These are phyloP conservation scores for Mactromeris polynyma DNA, from an alignment of 2,888 invertebrate species.

Conservation along the genomic window DNA sequence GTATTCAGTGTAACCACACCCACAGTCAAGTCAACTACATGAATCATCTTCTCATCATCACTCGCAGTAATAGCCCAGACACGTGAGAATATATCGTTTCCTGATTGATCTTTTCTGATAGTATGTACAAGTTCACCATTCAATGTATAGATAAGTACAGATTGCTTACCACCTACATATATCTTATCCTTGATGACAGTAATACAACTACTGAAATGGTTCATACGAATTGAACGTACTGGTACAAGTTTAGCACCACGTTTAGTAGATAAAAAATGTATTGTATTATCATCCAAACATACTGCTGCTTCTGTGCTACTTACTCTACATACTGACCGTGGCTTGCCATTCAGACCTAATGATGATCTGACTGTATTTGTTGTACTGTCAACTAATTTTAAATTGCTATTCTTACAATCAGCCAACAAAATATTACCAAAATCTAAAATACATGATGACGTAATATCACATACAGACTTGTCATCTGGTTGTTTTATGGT, in stretches of 20 bases:
- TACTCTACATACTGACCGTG: conserved; percentile 4
- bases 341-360: not conserved
- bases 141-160: not conserved
- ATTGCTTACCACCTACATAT: not conserved
- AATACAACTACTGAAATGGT: not conserved
- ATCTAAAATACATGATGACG: conserved; percentile 24
- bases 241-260: not conserved
- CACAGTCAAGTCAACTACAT: not conserved
- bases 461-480: not conserved
- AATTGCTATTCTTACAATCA: not conserved
- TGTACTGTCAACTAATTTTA: conserved; percentile 19
- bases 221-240: not conserved
- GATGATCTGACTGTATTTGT: not conserved
- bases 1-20: not conserved
- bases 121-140: not conserved
- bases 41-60: not conserved
- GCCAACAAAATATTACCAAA: not conserved
- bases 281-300: not conserved
- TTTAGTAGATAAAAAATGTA: conserved; percentile 25
- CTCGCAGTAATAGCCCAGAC: not conserved
- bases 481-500: not conserved
- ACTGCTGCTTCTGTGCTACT: not conserved
- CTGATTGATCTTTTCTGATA: not conserved
- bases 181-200: not conserved
- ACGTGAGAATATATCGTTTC: not conserved